These are phyloP conservation scores for Epinotia nisella DNA, from an alignment of 2,888 invertebrate species.

Conservation along the genomic window DNA sequence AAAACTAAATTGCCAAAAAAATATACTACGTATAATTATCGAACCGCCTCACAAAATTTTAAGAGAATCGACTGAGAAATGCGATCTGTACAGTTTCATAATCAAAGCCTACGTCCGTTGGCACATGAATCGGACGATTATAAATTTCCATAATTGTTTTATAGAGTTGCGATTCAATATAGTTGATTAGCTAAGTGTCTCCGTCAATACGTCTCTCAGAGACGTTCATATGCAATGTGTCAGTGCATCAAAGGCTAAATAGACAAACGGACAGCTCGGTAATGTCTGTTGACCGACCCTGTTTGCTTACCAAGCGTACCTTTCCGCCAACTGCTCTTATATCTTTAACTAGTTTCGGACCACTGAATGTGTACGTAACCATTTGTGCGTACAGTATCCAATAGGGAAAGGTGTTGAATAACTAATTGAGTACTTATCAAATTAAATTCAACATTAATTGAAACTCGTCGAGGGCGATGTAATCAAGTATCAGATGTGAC, in stretches of 20 bases:
- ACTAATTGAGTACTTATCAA: not conserved
- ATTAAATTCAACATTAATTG: constrained; percentile 1
- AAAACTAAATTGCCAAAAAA: no score
- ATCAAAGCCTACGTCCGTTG: no score
- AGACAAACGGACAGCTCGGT: constrained; percentile 4
- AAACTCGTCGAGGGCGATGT: not conserved
- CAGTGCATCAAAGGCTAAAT: constrained; percentile 13
- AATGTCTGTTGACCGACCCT: constrained; percentile 3
- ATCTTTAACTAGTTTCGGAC: not conserved
- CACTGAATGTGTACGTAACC: not conserved
- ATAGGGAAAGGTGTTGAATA: no score
- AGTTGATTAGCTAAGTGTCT: not conserved
- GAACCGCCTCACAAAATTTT: no score
- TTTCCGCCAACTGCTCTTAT: constrained; percentile 14
- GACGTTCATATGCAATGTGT: not conserved
- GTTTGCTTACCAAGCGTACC: constrained; percentile 15
- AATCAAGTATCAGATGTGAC: constrained; percentile 21
- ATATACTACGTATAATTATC: no score
- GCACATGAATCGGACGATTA: no score
- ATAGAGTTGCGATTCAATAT: not conserved
- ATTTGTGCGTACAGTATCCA: no score
- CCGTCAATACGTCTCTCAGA: not conserved
- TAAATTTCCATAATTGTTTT: not conserved
- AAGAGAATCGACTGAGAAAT: no score
- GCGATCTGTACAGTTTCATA: no score